phyloP scores from a whole-genome alignment of 2,888 invertebrate species.

The Protonemura montana region DNA sequence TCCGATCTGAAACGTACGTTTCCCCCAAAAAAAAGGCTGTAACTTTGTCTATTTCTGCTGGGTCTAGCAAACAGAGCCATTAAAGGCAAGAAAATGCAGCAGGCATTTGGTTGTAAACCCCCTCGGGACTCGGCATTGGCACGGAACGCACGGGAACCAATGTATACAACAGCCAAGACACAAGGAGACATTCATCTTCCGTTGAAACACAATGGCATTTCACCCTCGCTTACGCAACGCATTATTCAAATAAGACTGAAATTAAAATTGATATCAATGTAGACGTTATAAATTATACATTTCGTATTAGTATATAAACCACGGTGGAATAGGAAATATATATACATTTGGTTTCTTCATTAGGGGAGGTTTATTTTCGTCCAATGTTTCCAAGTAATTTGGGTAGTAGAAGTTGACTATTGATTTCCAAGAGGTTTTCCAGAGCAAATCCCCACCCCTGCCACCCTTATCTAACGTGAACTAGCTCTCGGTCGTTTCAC shows the following conservation, averaged over 20 bases:
- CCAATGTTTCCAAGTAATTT: conserved; percentile 44
- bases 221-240: background rate
- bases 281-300: conserved; percentile 8
- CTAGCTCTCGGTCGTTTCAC: conserved; percentile 17
- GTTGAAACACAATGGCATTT: background rate
- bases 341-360: background rate
- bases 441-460: conserved; percentile 1
- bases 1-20: no score
- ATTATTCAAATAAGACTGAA: conserved; percentile 18
- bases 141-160: no score
- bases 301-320: background rate
- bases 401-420: conserved; percentile 42
- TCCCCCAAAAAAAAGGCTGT: no score
- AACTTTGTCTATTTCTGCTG: no score
- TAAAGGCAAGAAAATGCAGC: no score
- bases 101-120: no score
- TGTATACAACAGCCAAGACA: no score
- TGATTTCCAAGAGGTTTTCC: conserved; percentile 42
- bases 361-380: conserved; percentile 29
- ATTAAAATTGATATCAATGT: conserved; percentile 26
- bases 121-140: no score
- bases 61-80: no score
- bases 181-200: background rate
- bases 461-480: conserved; percentile 41
- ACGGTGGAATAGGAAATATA: background rate